Evolutionary conservation across 2,888 invertebrate genomes (phyloP), one percentile per base, ranked within the genome.

Genomic region (Frankliniella intonsa): DNA sequence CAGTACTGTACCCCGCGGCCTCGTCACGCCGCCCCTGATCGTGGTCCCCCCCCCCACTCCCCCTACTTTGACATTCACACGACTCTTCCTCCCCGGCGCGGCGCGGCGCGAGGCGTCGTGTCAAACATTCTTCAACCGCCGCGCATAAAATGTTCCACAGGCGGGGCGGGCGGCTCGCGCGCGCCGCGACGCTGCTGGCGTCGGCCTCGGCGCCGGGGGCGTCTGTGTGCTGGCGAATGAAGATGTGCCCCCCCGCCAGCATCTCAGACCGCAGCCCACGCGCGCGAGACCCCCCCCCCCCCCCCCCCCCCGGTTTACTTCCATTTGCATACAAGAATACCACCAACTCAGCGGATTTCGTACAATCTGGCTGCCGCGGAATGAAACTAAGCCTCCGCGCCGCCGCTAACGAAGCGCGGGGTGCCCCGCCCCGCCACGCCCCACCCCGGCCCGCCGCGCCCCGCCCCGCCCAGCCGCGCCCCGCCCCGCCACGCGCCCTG

Each of bases 341-440:
- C n/a, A 62, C 62, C 62, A 62, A 62, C 62, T 62, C 62, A 62
- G 62, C 62, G 55, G 55, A 55, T 55, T 55, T 62, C 12, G 62
- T 62, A 62, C 62, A 62, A 62, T 62, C 62, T 62, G 62, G 62
- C 38, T 38, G 38, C 38, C 5, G 38, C 38, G 62, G 62, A 62
- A 62, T 62, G 62, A 62, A 62, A 62, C 62, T 62, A 62, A 62
- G 62, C 62, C 62, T 62, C 3, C 38, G 38, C 14, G 62, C 62
- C 62, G n/a, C 62, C n/a, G 62, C 62, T 62, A 62, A 62, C 62
- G 62, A 62, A 62, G 19, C 17, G 14, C 0, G 1, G 62, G 17
- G n/a, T n/a, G n/a, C n/a, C n/a, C n/a, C n/a, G n/a, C n/a, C n/a
- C n/a, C 14, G 55, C 14, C 55, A 55, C 55, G 51, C 51, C 51